phyloP scores from a whole-genome alignment of 2,113 vertebrate species.

The Phylloscopus trochiloides region DNA sequence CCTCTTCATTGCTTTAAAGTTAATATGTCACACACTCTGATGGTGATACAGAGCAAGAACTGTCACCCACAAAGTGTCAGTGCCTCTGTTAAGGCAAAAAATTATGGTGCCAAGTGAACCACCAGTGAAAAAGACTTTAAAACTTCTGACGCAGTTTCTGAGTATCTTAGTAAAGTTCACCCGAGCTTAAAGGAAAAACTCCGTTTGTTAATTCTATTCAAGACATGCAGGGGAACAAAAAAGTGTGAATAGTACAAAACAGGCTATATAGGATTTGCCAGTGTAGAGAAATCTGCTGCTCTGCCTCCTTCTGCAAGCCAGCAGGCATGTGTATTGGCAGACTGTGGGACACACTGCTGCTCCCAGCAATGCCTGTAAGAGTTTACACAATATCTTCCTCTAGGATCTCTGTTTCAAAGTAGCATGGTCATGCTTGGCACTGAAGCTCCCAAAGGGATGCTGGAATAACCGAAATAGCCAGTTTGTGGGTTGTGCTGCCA shows the following conservation, averaged over 20 bases:
- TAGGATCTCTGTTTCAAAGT: not conserved
- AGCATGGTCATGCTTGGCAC: not conserved
- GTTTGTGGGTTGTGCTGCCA: not conserved
- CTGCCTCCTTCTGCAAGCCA: not conserved
- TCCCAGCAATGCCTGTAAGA: not conserved
- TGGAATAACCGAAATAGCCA: not conserved
- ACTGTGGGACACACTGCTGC: not conserved
- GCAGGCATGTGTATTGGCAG: not conserved
- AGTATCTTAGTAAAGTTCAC: constrained; percentile 22
- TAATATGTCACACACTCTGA: constrained; percentile 50
- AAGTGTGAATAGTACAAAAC: not conserved
- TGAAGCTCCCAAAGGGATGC: not conserved
- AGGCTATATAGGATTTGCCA: not conserved
- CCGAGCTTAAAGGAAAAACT: not conserved
- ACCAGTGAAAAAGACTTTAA: not conserved
- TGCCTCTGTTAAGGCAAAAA: not conserved
- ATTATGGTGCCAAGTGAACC: not conserved
- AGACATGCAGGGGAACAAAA: not conserved
- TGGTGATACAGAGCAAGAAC: not conserved
- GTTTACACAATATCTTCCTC: not conserved
- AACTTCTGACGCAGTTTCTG: not conserved
- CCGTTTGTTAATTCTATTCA: constrained; percentile 4
- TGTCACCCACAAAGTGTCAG: not conserved
- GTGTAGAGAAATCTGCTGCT: not conserved
- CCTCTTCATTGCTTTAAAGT: constrained; percentile 25